Evolutionary conservation across 2,888 invertebrate species (phyloP).

Genomic region (Catotricha subobsoleta): DNA sequence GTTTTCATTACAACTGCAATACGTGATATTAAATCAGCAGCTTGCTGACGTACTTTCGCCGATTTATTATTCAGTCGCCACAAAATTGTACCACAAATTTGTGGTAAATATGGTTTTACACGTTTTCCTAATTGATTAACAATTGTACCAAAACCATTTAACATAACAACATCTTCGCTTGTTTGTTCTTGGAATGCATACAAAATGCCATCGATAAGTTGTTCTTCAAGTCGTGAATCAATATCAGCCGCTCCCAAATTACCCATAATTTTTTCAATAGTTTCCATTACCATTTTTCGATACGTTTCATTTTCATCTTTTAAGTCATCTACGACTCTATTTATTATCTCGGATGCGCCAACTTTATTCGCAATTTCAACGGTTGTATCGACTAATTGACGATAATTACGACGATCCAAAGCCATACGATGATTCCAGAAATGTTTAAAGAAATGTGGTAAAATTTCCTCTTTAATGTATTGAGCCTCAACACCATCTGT

Average conservation of each 20-base stretch:
- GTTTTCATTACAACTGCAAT: constrained; percentile 99
- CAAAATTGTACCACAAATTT: constrained; percentile 98
- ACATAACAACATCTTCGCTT: constrained; percentile 98
- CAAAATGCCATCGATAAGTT: constrained; percentile 95
- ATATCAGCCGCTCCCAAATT: constrained; percentile 96
- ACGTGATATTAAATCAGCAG: constrained; percentile 94
- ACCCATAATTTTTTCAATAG: constrained; percentile 96
- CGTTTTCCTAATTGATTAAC: constrained; percentile 94
- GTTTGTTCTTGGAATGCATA: constrained; percentile 99
- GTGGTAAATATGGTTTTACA: constrained; percentile 95
- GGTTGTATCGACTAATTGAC: constrained; percentile 96
- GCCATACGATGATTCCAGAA: constrained; percentile 99
- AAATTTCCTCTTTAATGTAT: constrained; percentile 97
- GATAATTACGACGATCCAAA: constrained; percentile 89
- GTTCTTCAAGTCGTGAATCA: constrained; percentile 94
- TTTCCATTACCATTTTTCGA: constrained; percentile 99
- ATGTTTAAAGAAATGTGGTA: constrained; percentile 96
- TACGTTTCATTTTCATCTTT: constrained; percentile 99
- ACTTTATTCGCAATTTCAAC: constrained; percentile 99
- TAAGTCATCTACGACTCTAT: constrained; percentile 93
- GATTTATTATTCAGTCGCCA: constrained; percentile 99
- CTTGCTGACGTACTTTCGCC: constrained; percentile 97
- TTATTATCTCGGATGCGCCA: constrained; percentile 98
- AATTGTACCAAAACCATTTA: constrained; percentile 98
- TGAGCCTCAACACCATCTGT: constrained; percentile 99